phyloP scores from a whole-genome alignment of 2,113 vertebrate genomes.

The Ictidomys tridecemlineatus region DNA sequence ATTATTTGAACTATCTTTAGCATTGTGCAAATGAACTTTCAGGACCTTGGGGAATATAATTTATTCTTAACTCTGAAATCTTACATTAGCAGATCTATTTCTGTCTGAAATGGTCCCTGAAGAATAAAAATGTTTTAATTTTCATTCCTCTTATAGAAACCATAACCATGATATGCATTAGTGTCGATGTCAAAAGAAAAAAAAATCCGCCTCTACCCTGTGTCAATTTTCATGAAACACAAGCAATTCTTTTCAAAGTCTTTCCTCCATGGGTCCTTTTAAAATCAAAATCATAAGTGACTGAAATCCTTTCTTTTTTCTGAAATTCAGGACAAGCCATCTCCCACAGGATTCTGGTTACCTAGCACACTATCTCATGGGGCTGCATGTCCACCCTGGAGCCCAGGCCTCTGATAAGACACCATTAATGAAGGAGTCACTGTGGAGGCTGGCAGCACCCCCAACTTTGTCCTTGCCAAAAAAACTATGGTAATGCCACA shows the following conservation, averaged over 20 bases:
- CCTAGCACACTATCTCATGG: neutral
- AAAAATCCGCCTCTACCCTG: neutral
- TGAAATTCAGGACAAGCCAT: neutral
- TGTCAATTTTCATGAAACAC: slow-evolving; percentile 51
- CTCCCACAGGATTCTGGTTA: slow-evolving; percentile 16
- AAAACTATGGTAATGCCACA: slow-evolving; percentile 75
- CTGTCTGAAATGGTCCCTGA: slow-evolving; percentile 56
- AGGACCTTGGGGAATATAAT: slow-evolving; percentile 44
- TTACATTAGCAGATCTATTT: slow-evolving; percentile 73
- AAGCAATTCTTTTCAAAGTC: neutral
- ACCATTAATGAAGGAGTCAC: neutral
- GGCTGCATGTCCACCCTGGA: neutral
- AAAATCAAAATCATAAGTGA: neutral
- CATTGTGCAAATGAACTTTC: slow-evolving; percentile 40
- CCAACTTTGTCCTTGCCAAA: slow-evolving; percentile 12
- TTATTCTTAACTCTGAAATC: slow-evolving; percentile 62
- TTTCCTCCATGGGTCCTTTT: neutral
- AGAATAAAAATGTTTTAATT: slow-evolving; percentile 68
- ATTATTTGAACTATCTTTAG: slow-evolving; percentile 45
- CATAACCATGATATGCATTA: slow-evolving; percentile 55
- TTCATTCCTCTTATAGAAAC: slow-evolving; percentile 54
- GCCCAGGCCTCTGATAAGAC: neutral
- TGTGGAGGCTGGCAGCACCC: neutral
- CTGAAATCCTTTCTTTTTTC: neutral
- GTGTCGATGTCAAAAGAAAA: slow-evolving; percentile 5